These are phyloP conservation scores for Sipha flava DNA, from an alignment of 1,140 invertebrate species.

Conservation along the genomic window DNA sequence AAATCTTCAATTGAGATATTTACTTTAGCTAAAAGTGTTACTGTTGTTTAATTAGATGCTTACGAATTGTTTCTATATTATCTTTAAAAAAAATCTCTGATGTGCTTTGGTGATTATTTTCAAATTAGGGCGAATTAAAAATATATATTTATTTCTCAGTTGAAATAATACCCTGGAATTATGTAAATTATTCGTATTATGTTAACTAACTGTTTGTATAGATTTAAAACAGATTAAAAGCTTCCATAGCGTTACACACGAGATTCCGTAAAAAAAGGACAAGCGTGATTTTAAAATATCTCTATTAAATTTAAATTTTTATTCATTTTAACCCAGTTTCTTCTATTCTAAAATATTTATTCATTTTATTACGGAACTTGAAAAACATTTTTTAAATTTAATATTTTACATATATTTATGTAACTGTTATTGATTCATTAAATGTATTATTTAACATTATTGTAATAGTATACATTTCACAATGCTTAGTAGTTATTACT, in stretches of 20 bases:
- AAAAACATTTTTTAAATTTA: too few species aligned
- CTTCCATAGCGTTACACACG: neutral
- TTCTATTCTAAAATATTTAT: neutral
- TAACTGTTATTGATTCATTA: too few species aligned
- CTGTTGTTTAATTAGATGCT: neutral
- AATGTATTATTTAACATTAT: too few species aligned
- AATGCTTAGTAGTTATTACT: too few species aligned
- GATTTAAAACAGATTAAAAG: conserved; percentile 9
- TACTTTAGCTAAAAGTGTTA: neutral
- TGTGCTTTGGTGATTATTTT: neutral
- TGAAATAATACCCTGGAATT: neutral
- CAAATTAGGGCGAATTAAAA: neutral
- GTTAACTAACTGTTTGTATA: neutral
- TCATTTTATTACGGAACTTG: neutral
- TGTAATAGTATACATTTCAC: too few species aligned
- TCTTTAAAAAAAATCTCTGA: neutral
- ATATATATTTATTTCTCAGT: neutral
- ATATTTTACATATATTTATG: too few species aligned
- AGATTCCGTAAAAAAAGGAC: neutral
- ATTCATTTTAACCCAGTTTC: neutral
- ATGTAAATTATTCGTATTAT: conserved; percentile 6
- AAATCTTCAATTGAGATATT: neutral
- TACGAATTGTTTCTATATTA: neutral
- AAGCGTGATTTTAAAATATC: neutral
- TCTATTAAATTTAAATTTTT: neutral